These are phyloP conservation scores for Acanthopagrus latus DNA, from an alignment of 2,797 vertebrate species.

Conservation along the genomic window DNA sequence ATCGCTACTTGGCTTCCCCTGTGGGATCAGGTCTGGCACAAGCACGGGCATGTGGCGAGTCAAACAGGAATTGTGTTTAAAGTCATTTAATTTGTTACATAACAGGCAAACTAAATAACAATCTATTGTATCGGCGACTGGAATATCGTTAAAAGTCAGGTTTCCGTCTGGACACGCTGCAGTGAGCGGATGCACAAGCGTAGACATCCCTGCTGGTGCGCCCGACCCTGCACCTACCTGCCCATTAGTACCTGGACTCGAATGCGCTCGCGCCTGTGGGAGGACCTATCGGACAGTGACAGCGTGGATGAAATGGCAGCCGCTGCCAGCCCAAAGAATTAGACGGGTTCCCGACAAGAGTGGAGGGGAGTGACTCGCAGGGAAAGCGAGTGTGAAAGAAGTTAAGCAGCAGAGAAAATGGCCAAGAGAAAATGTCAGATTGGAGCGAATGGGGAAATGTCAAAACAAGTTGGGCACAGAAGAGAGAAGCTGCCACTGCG, in stretches of 20 bases:
- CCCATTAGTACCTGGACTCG: conserved; percentile 18
- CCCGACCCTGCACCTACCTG: conserved; percentile 34
- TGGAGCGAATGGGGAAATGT: conserved; percentile 55
- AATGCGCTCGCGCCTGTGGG: not conserved
- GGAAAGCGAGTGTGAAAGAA: conserved; percentile 62
- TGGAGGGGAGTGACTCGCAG: conserved; percentile 41
- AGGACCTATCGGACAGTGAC: conserved; percentile 18
- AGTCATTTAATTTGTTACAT: not conserved
- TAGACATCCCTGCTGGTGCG: not conserved
- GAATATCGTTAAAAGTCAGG: not conserved
- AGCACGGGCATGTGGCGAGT: not conserved
- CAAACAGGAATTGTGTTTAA: not conserved
- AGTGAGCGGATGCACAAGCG: not conserved
- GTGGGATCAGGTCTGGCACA: not conserved
- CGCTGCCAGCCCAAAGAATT: conserved; percentile 48
- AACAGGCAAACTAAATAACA: not conserved
- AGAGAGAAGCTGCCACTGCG: conserved; percentile 48
- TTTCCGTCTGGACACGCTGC: not conserved
- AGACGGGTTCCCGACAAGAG: conserved; percentile 51
- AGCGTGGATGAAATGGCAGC: conserved; percentile 46
- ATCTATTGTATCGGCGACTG: not conserved
- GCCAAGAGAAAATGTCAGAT: conserved; percentile 73
- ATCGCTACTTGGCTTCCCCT: conserved; percentile 37
- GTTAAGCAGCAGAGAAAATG: conserved; percentile 58
- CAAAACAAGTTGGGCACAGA: conserved; percentile 64